Percentiles rank a stretch among this genome's conserved stretches.
Conservation (phyloP, 2,888 invertebrate genomes). For the Disparrhopalites patrizii region DNA sequence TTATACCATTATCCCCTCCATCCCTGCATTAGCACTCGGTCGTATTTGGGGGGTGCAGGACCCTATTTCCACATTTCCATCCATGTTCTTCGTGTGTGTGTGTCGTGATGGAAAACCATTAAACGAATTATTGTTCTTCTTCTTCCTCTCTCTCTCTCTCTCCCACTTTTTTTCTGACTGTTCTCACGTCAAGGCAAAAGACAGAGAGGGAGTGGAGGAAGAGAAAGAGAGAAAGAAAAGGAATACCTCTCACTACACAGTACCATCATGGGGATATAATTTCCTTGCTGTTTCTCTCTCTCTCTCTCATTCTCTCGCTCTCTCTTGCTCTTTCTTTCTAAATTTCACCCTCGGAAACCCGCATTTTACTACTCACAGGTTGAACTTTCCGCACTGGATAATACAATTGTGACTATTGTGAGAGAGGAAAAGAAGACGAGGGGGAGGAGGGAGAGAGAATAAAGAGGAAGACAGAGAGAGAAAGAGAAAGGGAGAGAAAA, state of each 20-base stretch:
- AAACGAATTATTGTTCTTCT: slow-evolving; percentile 45
- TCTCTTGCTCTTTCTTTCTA: too few relatives aligned
- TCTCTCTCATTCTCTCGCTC: too few relatives aligned
- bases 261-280: too few relatives aligned
- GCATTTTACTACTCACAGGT: not conserved
- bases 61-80: slow-evolving; percentile 19
- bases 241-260: slow-evolving; percentile 3
- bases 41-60: not conserved
- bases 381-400: slow-evolving; percentile 1
- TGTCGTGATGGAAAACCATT: slow-evolving; percentile 46
- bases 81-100: slow-evolving; percentile 31
- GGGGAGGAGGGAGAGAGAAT: not conserved
- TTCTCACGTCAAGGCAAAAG: slow-evolving; percentile 1
- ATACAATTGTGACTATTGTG: slow-evolving; percentile 10
- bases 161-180: not conserved
- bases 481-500: too few relatives aligned
- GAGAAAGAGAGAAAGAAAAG: not conserved
- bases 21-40: not conserved
- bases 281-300: too few relatives aligned
- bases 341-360: too few relatives aligned
- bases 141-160: slow-evolving; percentile 11
- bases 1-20: slow-evolving; percentile 18
- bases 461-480: not conserved
- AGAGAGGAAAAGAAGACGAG: not conserved
- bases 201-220: not conserved